Conservation (phyloP, 2,888 invertebrate species). For the Philereme transversata region DNA sequence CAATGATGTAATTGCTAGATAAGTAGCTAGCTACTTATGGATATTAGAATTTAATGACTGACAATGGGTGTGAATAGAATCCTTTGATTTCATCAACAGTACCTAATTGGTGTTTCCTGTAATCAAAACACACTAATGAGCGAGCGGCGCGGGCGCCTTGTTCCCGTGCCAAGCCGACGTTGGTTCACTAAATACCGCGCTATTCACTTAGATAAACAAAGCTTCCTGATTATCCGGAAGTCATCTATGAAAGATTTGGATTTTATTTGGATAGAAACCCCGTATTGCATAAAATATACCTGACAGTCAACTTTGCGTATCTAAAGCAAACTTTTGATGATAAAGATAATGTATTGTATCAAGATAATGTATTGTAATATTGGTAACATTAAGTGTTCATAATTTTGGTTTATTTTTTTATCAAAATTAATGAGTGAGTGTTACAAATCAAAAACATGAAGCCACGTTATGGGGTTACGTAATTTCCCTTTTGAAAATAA, state of each 20-base stretch:
- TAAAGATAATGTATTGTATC: too few relatives aligned
- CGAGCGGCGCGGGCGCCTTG: slow-evolving; percentile 3
- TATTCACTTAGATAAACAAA: slow-evolving; percentile 29
- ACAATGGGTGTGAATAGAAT: slow-evolving; percentile 30
- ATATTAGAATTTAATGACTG: slow-evolving; percentile 24
- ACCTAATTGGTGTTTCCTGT: slow-evolving; percentile 31
- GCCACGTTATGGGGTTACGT: too few relatives aligned
- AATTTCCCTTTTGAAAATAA: too few relatives aligned
- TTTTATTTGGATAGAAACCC: too few relatives aligned
- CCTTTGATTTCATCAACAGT: slow-evolving; percentile 24
- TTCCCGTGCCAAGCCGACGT: slow-evolving; percentile 30
- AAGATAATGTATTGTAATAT: too few relatives aligned
- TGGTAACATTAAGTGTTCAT: too few relatives aligned
- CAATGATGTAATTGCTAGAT: slow-evolving; percentile 22
- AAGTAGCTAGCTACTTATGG: slow-evolving; percentile 18
- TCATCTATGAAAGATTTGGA: background rate
- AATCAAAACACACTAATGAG: slow-evolving; percentile 28
- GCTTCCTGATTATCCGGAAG: slow-evolving; percentile 29
- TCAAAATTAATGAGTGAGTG: too few relatives aligned
- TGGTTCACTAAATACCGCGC: slow-evolving; percentile 22
- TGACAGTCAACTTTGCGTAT: too few relatives aligned
- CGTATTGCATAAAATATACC: too few relatives aligned
- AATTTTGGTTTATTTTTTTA: too few relatives aligned
- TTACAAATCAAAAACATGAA: too few relatives aligned
- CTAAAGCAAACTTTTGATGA: too few relatives aligned